Evolutionary conservation across 1,140 invertebrate species (phyloP).

Genomic region (Apis laboriosa): DNA sequence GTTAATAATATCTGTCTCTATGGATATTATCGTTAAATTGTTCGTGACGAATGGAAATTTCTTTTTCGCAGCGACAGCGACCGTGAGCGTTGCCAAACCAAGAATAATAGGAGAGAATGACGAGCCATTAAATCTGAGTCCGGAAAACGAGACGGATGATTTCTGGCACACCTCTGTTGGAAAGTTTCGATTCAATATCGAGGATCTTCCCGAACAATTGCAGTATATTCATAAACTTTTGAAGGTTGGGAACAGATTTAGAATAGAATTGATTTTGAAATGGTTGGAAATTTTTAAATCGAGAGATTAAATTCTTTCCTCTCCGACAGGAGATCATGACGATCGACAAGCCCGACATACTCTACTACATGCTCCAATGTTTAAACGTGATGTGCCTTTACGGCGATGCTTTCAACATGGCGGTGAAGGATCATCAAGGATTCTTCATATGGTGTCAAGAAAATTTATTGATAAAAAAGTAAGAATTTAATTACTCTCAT

Average conservation of each 20-base stretch:
- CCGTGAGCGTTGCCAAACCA: conserved; percentile 85
- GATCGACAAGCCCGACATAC: conserved; percentile 93
- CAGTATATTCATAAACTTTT: conserved; percentile 95
- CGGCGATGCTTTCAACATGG: conserved; percentile 94
- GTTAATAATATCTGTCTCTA: background rate
- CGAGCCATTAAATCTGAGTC: conserved; percentile 84
- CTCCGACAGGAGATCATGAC: conserved; percentile 88
- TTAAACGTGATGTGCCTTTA: conserved; percentile 95
- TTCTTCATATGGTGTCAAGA: conserved; percentile 99
- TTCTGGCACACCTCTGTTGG: conserved; percentile 96
- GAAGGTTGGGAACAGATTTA: conserved; percentile 83
- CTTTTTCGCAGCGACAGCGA: conserved; percentile 81
- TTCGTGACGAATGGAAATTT: background rate
- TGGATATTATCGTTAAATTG: too few species aligned
- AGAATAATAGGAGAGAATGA: conserved; percentile 87
- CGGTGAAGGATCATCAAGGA: conserved; percentile 93
- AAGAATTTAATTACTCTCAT: conserved; percentile 66
- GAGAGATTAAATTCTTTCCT: background rate
- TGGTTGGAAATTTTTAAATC: too few species aligned
- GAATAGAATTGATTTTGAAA: background rate
- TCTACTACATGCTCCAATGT: conserved; percentile 96
- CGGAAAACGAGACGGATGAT: conserved; percentile 87
- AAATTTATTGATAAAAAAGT: conserved; percentile 97
- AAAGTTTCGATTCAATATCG: conserved; percentile 94
- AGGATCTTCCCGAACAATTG: conserved; percentile 95